These are phyloP conservation scores for Lycaon pictus DNA, from an alignment of 2,113 vertebrate genomes.

Conservation along the genomic window DNA sequence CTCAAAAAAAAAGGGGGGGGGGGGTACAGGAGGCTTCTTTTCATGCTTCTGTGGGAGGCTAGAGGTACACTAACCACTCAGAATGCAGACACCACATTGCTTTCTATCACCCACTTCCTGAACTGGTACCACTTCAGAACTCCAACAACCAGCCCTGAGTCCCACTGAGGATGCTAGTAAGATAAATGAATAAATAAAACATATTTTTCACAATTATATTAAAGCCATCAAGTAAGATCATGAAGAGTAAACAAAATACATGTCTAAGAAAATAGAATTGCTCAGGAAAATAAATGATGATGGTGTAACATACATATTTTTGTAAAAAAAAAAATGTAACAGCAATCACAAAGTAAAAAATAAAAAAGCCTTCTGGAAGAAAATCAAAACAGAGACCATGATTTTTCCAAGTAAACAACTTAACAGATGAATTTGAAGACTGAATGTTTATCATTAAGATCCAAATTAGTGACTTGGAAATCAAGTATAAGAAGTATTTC, in stretches of 20 bases:
- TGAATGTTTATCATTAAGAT: not conserved
- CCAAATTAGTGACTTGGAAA: not conserved
- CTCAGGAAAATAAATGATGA: not conserved
- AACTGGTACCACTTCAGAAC: not conserved
- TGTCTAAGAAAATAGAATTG: not conserved
- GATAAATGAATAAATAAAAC: not conserved
- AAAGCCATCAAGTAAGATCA: not conserved
- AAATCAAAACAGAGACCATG: slow-evolving; percentile 25
- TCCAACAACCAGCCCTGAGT: not conserved
- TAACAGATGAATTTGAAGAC: slow-evolving; percentile 21
- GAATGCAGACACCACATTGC: not conserved
- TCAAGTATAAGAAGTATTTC: not conserved
- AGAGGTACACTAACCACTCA: not conserved
- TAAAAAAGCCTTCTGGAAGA: not conserved
- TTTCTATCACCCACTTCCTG: not conserved
- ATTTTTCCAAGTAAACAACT: not conserved
- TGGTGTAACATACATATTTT: not conserved
- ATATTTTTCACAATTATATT: not conserved
- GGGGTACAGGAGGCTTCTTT: not conserved
- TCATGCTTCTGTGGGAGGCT: not conserved
- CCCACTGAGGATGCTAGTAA: not conserved
- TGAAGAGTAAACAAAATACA: not conserved
- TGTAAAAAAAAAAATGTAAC: not conserved
- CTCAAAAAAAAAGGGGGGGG: not conserved
- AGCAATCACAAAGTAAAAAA: not conserved